These are phyloP conservation scores for Euura lappo DNA, from an alignment of 1,140 invertebrate genomes.

Conservation along the genomic window DNA sequence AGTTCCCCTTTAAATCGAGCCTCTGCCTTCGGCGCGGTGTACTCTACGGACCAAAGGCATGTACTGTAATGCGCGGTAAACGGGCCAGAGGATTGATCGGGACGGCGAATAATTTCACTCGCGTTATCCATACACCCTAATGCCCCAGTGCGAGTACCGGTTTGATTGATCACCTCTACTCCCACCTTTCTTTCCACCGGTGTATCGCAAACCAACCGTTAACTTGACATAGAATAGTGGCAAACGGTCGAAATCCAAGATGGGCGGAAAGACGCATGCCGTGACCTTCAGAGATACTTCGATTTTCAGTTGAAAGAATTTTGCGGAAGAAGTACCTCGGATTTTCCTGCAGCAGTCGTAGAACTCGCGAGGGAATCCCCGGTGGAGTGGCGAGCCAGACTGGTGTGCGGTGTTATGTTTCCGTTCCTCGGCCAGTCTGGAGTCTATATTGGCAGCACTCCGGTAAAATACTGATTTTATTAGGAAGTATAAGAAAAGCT, in stretches of 20 bases:
- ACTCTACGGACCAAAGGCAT: background rate
- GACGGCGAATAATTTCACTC: background rate
- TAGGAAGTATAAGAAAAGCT: background rate
- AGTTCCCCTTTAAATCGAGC: conserved; percentile 5
- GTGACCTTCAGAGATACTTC: background rate
- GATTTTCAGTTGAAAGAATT: background rate
- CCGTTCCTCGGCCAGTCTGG: background rate
- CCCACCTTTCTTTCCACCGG: too few relatives aligned
- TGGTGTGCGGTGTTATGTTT: background rate
- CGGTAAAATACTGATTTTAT: conserved; percentile 1
- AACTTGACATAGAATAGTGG: too few relatives aligned
- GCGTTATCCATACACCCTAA: background rate
- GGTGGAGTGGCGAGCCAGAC: background rate
- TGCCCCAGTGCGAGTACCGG: background rate
- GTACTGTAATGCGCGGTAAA: background rate
- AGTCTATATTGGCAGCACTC: background rate
- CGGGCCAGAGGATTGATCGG: background rate
- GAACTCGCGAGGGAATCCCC: background rate
- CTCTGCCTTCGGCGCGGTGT: background rate
- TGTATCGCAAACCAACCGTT: too few relatives aligned
- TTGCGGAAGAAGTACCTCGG: background rate
- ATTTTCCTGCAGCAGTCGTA: background rate
- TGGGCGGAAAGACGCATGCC: too few relatives aligned
- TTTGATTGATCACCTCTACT: background rate
- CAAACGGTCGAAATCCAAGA: too few relatives aligned